Conservation (phyloP, 1,140 invertebrate species). For the Bursaphelenchus mucronatus region DNA sequence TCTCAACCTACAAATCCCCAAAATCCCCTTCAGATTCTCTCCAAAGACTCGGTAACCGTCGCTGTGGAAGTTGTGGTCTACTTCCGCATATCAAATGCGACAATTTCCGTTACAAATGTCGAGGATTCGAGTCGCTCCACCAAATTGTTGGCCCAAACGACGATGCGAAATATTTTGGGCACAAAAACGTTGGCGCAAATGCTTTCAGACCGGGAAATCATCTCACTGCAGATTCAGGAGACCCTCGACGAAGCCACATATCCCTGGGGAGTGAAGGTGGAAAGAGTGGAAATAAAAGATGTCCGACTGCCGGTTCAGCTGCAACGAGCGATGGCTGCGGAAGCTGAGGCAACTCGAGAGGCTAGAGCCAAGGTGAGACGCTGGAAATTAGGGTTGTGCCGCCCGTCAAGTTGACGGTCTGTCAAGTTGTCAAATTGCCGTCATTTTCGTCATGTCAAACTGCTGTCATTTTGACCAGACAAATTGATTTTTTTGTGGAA, state of each 20-base stretch:
- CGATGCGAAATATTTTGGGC: constrained; percentile 71
- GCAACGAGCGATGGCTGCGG: constrained; percentile 64
- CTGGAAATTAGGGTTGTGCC: too few relatives aligned
- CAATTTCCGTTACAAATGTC: constrained; percentile 67
- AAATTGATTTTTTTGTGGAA: too few relatives aligned
- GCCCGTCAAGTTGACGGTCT: too few relatives aligned
- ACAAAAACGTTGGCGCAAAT: constrained; percentile 48
- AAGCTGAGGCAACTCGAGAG: constrained; percentile 64
- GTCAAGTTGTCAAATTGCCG: too few relatives aligned
- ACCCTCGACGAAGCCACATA: constrained; percentile 65
- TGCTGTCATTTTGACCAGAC: too few relatives aligned
- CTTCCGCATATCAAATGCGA: constrained; percentile 49
- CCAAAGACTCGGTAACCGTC: constrained; percentile 81
- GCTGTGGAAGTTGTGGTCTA: constrained; percentile 48
- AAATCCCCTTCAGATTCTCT: constrained; percentile 67
- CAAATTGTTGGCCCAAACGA: constrained; percentile 73
- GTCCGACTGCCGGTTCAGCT: constrained; percentile 63
- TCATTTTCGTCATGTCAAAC: too few relatives aligned
- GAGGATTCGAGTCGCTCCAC: constrained; percentile 78
- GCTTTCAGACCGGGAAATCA: constrained; percentile 14
- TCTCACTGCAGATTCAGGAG: constrained; percentile 35
- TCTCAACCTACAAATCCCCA: neutral
- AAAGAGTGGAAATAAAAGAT: constrained; percentile 65
- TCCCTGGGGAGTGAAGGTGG: constrained; percentile 66
- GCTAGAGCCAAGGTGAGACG: constrained; percentile 62